phyloP scores from a whole-genome alignment of 1,140 invertebrate genomes.

The Drosophila takahashii region DNA sequence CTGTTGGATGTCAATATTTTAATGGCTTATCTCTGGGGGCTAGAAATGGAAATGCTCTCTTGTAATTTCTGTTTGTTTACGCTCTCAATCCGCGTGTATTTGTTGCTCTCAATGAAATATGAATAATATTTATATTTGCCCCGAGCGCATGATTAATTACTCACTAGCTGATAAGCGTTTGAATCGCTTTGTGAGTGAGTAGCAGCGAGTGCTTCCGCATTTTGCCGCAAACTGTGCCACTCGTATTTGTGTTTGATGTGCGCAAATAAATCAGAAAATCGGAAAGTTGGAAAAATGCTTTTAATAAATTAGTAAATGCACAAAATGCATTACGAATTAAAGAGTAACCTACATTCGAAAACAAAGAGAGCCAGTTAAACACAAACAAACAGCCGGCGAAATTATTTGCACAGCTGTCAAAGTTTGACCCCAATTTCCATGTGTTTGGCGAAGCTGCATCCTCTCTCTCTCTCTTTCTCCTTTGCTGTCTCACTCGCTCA shows the following conservation, averaged over 20 bases:
- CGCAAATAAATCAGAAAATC: slow-evolving; percentile 69
- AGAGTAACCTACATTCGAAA: slow-evolving; percentile 40
- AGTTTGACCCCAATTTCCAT: slow-evolving; percentile 73
- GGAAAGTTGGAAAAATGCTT: slow-evolving; percentile 62
- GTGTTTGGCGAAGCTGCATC: slow-evolving; percentile 22
- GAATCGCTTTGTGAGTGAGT: slow-evolving; percentile 29
- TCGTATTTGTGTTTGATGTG: slow-evolving; percentile 45
- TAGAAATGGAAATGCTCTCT: slow-evolving; percentile 28
- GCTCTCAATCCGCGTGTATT: slow-evolving; percentile 23
- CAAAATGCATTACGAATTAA: slow-evolving; percentile 77
- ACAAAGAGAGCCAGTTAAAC: slow-evolving; percentile 37
- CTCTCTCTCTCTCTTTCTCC: slow-evolving; percentile 10
- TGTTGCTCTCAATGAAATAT: slow-evolving; percentile 56
- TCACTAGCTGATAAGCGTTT: slow-evolving; percentile 45
- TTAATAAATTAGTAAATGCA: slow-evolving; percentile 81
- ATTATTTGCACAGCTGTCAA: slow-evolving; percentile 83
- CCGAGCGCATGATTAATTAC: slow-evolving; percentile 46
- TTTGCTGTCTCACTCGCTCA: neutral
- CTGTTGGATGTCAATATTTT: slow-evolving; percentile 70
- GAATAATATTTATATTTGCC: slow-evolving; percentile 54
- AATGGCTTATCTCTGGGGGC: slow-evolving; percentile 65
- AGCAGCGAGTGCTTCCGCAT: slow-evolving; percentile 59
- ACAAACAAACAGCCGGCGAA: slow-evolving; percentile 47
- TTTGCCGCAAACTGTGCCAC: slow-evolving; percentile 62
- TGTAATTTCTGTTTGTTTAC: slow-evolving; percentile 45